A percentile compares a stretch with the other conserved stretches of the same genome.
These are phyloP conservation scores for Pocillopora damicornis DNA, from an alignment of 64 coral and sea anemone species.

Conservation along the genomic window DNA sequence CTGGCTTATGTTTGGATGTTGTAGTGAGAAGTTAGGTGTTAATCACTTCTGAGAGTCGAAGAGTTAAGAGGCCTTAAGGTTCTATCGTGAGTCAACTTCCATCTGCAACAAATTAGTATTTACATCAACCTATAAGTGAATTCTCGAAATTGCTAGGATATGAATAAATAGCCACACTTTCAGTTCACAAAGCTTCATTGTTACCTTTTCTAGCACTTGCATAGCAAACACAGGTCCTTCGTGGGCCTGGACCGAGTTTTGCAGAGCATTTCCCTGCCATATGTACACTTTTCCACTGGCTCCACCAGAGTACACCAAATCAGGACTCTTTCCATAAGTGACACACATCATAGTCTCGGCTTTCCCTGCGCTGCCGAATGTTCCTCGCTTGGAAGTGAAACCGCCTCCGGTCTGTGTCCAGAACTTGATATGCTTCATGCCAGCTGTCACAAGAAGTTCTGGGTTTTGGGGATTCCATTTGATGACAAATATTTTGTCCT, in stretches of 20 bases:
- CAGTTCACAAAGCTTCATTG: not conserved
- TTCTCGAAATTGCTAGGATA: no score
- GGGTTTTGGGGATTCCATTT: constrained; percentile 87
- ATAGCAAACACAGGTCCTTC: constrained; percentile 97
- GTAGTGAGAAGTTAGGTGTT: no score
- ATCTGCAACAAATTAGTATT: no score
- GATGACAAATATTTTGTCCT: constrained; percentile 98
- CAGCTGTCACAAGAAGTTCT: constrained; percentile 85
- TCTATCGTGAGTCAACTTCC: no score
- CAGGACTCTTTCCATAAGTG: constrained; percentile 77
- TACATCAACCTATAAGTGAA: no score
- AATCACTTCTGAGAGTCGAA: no score
- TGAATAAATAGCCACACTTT: not conserved
- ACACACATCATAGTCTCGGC: constrained; percentile 96
- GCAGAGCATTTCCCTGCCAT: constrained; percentile 78
- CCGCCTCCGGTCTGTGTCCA: constrained; percentile 98
- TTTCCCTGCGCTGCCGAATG: constrained; percentile 84
- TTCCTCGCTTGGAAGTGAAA: constrained; percentile 96
- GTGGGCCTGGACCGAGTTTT: constrained; percentile 79
- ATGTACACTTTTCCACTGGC: constrained; percentile 91
- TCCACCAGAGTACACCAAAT: constrained; percentile 87
- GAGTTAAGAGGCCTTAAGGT: no score
- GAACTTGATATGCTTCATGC: constrained; percentile 98
- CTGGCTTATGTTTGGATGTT: no score
- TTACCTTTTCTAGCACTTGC: constrained; percentile 97